Evolutionary conservation across 1,140 invertebrate genomes (phyloP).

Genomic region (Tigriopus japonicus): DNA sequence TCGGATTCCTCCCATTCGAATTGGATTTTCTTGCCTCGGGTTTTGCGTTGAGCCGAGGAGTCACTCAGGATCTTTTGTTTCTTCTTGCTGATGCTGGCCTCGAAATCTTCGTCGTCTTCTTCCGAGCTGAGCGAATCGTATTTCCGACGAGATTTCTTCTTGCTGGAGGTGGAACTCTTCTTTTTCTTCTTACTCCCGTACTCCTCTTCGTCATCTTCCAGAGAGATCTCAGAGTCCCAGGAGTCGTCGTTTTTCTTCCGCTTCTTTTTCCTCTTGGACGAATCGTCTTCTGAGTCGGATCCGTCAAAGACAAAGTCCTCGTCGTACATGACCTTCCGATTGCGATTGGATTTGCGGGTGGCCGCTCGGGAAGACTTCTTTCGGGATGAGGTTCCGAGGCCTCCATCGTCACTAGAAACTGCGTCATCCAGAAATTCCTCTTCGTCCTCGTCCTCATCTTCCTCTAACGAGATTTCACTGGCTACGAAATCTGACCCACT

Average conservation of each 20-base stretch:
- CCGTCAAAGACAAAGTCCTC: conserved; percentile 16
- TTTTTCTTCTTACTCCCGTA: neutral
- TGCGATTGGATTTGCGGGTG: conserved; percentile 10
- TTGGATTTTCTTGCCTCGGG: no score
- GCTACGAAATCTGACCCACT: conserved; percentile 9
- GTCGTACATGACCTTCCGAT: conserved; percentile 1
- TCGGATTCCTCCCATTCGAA: no score
- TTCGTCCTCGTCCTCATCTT: neutral
- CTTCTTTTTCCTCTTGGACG: conserved; percentile 17
- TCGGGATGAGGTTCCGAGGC: conserved; percentile 5
- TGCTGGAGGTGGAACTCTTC: conserved; percentile 15
- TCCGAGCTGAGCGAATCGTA: conserved; percentile 14
- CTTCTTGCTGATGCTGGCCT: conserved; percentile 11
- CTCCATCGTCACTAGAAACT: conserved; percentile 12
- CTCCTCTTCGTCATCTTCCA: neutral
- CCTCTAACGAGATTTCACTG: neutral
- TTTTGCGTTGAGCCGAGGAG: neutral
- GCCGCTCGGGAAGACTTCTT: neutral
- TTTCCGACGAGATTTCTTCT: conserved; percentile 16
- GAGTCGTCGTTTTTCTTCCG: conserved; percentile 18
- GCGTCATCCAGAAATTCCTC: conserved; percentile 11
- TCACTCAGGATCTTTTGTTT: conserved; percentile 11
- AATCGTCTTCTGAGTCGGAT: conserved; percentile 16
- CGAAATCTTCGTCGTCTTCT: conserved; percentile 17
- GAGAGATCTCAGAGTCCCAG: conserved; percentile 16